A percentile compares a stretch with the other conserved stretches of the same genome.
Conservation (phyloP, 2,113 vertebrate species). For the Galemys pyrenaicus region DNA sequence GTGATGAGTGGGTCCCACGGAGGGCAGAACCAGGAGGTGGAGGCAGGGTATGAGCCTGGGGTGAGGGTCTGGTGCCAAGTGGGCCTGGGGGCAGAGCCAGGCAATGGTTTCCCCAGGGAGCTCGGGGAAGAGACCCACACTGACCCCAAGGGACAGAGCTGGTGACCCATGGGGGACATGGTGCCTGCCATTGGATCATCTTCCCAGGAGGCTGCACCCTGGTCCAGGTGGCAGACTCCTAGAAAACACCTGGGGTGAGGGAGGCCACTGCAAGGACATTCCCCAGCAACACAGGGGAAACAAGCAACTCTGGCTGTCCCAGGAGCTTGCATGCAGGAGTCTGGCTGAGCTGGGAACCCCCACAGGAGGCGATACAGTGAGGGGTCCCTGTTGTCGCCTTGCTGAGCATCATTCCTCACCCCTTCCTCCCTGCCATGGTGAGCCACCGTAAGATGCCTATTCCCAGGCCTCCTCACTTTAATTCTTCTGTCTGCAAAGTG, state of each 20-base stretch:
- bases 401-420: background rate
- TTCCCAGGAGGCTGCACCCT: background rate
- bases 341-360: background rate
- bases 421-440: no score
- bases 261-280: background rate
- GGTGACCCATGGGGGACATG: no score
- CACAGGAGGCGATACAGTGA: rapidly evolving
- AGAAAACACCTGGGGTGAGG: background rate
- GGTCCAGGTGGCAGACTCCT: background rate
- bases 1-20: background rate
- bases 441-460: background rate
- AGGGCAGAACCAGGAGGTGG: background rate
- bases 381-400: background rate
- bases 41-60: background rate
- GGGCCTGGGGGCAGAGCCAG: background rate
- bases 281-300: background rate
- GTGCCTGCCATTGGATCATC: no score
- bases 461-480: background rate
- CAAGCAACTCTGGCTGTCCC: background rate
- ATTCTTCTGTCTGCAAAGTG: background rate
- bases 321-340: background rate
- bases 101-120: background rate
- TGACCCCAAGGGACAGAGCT: background rate
- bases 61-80: no score
- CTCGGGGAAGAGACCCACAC: background rate